These are phyloP conservation scores for Microcebus jonahi DNA, from an alignment of 2,113 vertebrate species.

Conservation along the genomic window DNA sequence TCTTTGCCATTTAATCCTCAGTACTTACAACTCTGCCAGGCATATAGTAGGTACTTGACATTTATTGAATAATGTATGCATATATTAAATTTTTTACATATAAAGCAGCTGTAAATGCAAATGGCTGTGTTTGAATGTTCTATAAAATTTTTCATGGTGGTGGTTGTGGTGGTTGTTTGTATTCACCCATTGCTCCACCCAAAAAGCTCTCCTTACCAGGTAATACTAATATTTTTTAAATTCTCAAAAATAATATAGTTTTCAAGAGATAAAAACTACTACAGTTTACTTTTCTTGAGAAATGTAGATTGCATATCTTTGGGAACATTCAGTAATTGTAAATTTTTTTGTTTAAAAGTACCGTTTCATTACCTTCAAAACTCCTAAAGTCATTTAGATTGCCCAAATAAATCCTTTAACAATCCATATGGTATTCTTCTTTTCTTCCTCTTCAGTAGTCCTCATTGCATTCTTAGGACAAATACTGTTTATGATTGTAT, in stretches of 20 bases:
- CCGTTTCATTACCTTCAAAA: not conserved
- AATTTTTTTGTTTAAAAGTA: not conserved
- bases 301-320: not conserved
- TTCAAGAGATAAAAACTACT: not conserved
- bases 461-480: not conserved
- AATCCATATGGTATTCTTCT: not conserved
- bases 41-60: not conserved
- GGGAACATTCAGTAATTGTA: not conserved
- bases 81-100: not conserved
- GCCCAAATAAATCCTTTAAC: not conserved
- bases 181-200: rapidly evolving
- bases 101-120: not conserved
- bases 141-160: not conserved
- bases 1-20: not conserved
- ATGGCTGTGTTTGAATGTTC: not conserved
- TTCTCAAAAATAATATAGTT: not conserved
- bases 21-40: not conserved
- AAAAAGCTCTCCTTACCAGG: not conserved
- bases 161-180: not conserved
- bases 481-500: not conserved
- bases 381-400: not conserved
- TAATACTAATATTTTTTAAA: not conserved
- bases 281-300: not conserved
- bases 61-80: not conserved
- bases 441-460: not conserved